Evolutionary conservation across 2,113 vertebrate species (phyloP).

Genomic region (Todiramphus chloris): DNA sequence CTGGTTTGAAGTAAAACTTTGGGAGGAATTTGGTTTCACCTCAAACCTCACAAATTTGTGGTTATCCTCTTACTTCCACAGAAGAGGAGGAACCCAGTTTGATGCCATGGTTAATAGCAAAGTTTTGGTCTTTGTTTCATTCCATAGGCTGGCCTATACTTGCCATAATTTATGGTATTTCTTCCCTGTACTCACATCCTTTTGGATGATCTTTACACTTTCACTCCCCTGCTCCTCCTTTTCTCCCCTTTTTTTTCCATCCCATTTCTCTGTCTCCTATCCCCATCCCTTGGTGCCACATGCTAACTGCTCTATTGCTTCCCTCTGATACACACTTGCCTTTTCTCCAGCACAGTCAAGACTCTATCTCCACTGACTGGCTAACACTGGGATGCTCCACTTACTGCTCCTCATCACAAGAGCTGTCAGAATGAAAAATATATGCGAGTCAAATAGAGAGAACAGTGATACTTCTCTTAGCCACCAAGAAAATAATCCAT

Average conservation of each 20-base stretch:
- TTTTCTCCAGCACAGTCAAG: not conserved
- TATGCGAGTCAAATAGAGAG: not conserved
- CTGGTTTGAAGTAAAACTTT: not conserved
- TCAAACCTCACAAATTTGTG: not conserved
- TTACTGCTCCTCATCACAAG: not conserved
- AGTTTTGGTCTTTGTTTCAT: not conserved
- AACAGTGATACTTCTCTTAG: not conserved
- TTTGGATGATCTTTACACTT: not conserved
- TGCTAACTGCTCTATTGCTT: not conserved
- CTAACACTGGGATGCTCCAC: not conserved
- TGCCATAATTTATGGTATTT: not conserved
- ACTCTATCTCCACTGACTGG: not conserved
- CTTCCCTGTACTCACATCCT: not conserved
- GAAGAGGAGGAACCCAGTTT: not conserved
- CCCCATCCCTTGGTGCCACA: not conserved
- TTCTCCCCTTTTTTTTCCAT: not conserved
- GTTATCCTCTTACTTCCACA: not conserved
- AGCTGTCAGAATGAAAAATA: not conserved
- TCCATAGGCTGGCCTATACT: not conserved
- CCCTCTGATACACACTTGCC: not conserved
- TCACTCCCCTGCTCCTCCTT: not conserved
- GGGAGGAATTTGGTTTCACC: not conserved
- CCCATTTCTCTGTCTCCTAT: not conserved
- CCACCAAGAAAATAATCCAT: not conserved
- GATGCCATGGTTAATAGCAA: not conserved